Evolutionary conservation across 2,113 vertebrate genomes (phyloP).

Genomic region (Antechinus flavipes): DNA sequence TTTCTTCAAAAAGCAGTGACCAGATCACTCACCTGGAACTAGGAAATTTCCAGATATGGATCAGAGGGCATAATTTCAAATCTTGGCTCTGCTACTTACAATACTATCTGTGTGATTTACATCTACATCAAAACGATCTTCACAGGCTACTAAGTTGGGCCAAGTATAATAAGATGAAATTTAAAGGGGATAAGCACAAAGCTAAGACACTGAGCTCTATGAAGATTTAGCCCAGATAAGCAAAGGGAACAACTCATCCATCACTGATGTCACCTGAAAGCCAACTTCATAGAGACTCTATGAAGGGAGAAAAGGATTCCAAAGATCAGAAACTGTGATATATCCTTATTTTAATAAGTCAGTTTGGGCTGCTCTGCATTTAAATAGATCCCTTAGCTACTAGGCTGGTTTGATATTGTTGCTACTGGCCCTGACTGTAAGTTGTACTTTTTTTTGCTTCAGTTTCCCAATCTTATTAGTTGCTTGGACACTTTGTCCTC

Average conservation of each 20-base stretch:
- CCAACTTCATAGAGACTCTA: not conserved
- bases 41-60: not conserved
- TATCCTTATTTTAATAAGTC: not conserved
- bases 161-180: not conserved
- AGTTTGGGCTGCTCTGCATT: not conserved
- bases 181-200: not conserved
- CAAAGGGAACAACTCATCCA: not conserved
- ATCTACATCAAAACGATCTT: not conserved
- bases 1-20: not conserved
- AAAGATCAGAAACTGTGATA: not conserved
- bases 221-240: not conserved
- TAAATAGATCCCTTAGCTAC: not conserved
- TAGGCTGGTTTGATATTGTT: not conserved
- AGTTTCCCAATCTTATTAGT: not conserved
- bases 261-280: not conserved
- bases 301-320: not conserved
- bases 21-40: rapidly evolving
- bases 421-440: not conserved
- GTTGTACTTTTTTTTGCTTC: not conserved
- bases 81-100: not conserved
- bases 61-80: not conserved
- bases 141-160: not conserved
- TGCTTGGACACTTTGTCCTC: not conserved
- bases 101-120: not conserved
- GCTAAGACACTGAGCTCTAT: not conserved